Conservation (phyloP, 2,113 vertebrate species). For the Cyphomyrus plagiostoma region DNA sequence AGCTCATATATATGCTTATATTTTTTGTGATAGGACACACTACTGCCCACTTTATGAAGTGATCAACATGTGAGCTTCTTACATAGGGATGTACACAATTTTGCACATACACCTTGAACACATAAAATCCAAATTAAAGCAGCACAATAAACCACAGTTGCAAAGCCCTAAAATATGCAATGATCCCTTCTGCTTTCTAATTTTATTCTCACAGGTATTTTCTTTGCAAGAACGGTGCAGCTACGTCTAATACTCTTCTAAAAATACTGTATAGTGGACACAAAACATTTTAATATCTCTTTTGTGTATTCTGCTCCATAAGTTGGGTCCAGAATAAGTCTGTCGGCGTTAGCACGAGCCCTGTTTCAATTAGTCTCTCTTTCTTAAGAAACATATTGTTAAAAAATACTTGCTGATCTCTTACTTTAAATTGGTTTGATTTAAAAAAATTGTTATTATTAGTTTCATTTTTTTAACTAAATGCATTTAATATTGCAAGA, state of each 20-base stretch:
- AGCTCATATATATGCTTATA: neutral
- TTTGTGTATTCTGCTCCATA: neutral
- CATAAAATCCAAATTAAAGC: neutral
- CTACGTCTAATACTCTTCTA: neutral
- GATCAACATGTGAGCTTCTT: neutral
- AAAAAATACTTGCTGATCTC: neutral
- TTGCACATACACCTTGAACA: neutral
- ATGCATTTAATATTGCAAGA: neutral
- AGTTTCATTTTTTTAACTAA: neutral
- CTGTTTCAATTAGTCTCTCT: neutral
- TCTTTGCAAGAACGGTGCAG: neutral
- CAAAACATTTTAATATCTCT: neutral
- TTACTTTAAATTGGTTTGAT: neutral
- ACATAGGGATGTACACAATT: neutral
- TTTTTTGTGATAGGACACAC: neutral
- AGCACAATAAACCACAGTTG: neutral
- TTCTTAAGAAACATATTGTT: neutral
- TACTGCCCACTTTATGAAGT: neutral
- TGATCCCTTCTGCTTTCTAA: neutral
- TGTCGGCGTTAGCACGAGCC: neutral
- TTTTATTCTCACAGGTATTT: neutral
- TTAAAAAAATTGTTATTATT: neutral
- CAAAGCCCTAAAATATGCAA: neutral
- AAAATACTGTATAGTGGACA: neutral
- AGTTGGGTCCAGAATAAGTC: neutral